A percentile compares a stretch with the other conserved stretches of the same genome.
Evolutionary conservation across 2,888 invertebrate genomes (phyloP).

Genomic region (Eubasilissa splendida): DNA sequence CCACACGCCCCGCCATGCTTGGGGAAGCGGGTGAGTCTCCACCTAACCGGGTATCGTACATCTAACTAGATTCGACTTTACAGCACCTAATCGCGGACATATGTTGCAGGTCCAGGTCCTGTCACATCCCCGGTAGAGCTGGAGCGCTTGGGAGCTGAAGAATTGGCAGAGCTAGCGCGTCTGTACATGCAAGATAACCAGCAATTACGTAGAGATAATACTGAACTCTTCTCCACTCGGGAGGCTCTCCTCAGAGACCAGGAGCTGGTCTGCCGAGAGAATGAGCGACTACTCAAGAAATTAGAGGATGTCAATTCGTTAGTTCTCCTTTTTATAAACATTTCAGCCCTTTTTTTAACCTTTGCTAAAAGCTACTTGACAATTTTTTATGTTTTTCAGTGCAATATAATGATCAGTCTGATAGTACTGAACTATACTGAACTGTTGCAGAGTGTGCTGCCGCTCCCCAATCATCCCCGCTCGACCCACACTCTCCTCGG

Average conservation of each 20-base stretch:
- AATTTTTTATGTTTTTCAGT: too few species aligned
- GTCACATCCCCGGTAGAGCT: constrained; percentile 81
- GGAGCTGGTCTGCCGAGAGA: constrained; percentile 91
- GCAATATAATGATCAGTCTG: too few species aligned
- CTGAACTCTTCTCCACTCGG: constrained; percentile 84
- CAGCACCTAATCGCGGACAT: too few species aligned
- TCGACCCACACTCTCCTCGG: constrained; percentile 80
- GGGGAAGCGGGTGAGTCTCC: constrained; percentile 13
- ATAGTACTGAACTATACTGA: background rate
- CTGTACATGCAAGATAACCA: constrained; percentile 89
- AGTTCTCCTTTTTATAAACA: constrained; percentile 62
- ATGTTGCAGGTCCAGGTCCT: constrained; percentile 65
- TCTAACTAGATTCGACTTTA: too few species aligned
- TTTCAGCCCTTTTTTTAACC: too few species aligned
- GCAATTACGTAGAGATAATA: constrained; percentile 86
- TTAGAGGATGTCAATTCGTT: constrained; percentile 91
- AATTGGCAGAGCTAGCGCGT: constrained; percentile 87
- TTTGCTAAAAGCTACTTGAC: too few species aligned
- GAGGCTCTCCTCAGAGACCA: constrained; percentile 90
- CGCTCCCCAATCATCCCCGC: constrained; percentile 88
- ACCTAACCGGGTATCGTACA: too few species aligned
- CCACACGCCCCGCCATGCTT: background rate
- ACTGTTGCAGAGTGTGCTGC: constrained; percentile 79
- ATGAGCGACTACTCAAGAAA: constrained; percentile 89
- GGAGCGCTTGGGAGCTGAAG: constrained; percentile 82